Conservation (phyloP, 2,888 invertebrate genomes). For the Cephus runcator region DNA sequence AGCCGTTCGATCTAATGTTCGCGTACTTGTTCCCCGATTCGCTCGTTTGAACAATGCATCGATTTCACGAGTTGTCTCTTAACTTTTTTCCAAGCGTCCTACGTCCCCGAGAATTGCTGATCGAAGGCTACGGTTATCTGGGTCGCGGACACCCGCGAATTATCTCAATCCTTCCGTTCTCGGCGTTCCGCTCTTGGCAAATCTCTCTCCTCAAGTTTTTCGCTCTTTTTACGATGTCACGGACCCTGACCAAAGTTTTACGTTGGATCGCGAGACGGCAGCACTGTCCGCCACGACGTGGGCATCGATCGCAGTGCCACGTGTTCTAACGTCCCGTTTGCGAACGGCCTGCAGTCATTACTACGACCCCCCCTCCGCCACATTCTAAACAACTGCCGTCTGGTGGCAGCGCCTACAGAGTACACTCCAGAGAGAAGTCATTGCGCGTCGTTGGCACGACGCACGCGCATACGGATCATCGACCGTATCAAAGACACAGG, state of each 20-base stretch:
- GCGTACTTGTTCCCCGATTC: background rate
- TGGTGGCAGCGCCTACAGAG: background rate
- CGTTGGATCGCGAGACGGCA: slow-evolving; percentile 1
- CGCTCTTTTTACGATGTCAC: slow-evolving; percentile 3
- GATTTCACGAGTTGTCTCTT: slow-evolving; percentile 44
- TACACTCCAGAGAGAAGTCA: background rate
- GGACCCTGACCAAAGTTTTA: slow-evolving; percentile 1
- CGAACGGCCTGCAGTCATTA: background rate
- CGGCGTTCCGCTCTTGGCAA: slow-evolving; percentile 25
- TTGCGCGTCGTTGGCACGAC: background rate
- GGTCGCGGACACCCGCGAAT: slow-evolving; percentile 58
- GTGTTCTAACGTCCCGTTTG: background rate
- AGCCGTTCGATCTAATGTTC: background rate
- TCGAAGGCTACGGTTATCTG: slow-evolving; percentile 56
- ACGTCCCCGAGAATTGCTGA: slow-evolving; percentile 45
- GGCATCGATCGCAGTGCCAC: background rate
- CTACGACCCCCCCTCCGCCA: no score
- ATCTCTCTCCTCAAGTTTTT: slow-evolving; percentile 4
- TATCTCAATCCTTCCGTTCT: slow-evolving; percentile 58
- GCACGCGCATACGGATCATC: background rate
- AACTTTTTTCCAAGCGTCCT: slow-evolving; percentile 23
- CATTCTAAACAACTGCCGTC: background rate
- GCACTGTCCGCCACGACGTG: slow-evolving; percentile 10
- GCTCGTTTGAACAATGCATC: slow-evolving; percentile 19
- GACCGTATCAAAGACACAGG: background rate